Evolutionary conservation across 2,888 invertebrate genomes (phyloP), one percentile per base, ranked within the genome.

Genomic region (Parascotia fuliginaria): DNA sequence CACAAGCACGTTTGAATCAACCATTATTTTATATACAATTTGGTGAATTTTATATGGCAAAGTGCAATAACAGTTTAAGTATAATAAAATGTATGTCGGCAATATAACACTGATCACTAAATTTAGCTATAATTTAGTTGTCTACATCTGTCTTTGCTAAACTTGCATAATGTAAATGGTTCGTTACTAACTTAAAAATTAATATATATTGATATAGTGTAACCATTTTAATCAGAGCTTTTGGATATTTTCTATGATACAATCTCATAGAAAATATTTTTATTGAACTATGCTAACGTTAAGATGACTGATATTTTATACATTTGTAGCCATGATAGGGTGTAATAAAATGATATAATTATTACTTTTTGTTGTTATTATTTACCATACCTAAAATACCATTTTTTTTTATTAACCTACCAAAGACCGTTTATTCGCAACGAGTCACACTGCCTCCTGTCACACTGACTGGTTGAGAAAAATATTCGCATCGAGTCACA

Each of bases 271-370:
- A n/a, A n/a, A n/a, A n/a, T n/a, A n/a, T n/a, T 67, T 68, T 55
- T 60, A 55, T 60, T 40, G 43, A 40, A 56, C 51, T 59, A 64
- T 53, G 47, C 50, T 65, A 64, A 55, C 55, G 1, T 45, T 78
- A 84, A 76, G 76, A 77, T 78, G 89, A 89, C 87, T 89, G 89
- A 89, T 83, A 85, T 87, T 89, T 87, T 87, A 80, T 86, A 89
- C 77, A 83, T 86, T 85, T 87, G 77, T 83, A 87, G 83, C 60
- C 63, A 63, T 78, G 70, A 65, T 68, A 57, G 58, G 53, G 39
- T 48, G 40, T 55, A 53, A 65, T 62, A 69, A 62, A 62, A 60
- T 48, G 48, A 55, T 50, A 42, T 28, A 44, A 27, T 15, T 53
- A 55, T 52, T 60, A 49, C 28, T 47, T 27, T 45, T 11, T 48